Evolutionary conservation across 2,113 vertebrate species (phyloP).

Genomic region (Rostratula benghalensis): DNA sequence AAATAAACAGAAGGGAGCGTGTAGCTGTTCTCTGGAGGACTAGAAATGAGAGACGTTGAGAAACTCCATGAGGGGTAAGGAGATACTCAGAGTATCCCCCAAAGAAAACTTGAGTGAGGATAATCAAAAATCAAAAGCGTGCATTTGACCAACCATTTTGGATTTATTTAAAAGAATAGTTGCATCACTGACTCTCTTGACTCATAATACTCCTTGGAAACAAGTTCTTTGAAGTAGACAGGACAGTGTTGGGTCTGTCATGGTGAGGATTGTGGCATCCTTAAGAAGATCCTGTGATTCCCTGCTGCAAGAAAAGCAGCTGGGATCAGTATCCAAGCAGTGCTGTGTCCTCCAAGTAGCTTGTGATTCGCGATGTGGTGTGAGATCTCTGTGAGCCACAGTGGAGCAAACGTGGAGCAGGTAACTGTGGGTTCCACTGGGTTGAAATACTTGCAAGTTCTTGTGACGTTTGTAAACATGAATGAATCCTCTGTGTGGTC

Average conservation of each 20-base stretch:
- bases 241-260: background rate
- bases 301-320: background rate
- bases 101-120: background rate
- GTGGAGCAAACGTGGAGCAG: background rate
- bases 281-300: background rate
- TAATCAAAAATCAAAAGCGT: background rate
- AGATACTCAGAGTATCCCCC: background rate
- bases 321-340: background rate
- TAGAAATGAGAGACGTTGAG: background rate
- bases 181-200: background rate
- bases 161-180: background rate
- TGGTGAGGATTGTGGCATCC: background rate
- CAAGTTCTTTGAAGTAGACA: background rate
- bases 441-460: background rate
- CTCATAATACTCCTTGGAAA: background rate
- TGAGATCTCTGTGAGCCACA: background rate
- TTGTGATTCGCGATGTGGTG: fast-evolving
- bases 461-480: background rate
- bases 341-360: background rate
- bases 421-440: background rate
- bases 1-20: background rate
- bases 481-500: background rate
- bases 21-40: background rate
- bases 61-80: background rate
- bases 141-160: background rate